Base-by-base conservation (phyloP, 2,888 invertebrate genomes). In the Candidula unifasciata region DNA sequence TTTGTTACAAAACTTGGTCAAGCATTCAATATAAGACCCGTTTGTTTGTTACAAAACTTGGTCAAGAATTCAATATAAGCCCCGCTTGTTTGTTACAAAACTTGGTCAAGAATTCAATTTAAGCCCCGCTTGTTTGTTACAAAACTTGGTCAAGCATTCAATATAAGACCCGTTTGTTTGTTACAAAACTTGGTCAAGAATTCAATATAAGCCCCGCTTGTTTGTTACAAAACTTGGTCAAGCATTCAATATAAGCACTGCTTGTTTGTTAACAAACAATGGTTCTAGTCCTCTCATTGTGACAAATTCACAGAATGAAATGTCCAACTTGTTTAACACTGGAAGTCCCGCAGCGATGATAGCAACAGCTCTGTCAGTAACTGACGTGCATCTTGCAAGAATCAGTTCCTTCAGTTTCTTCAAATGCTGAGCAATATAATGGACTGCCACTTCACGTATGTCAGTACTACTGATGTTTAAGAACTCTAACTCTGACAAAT, bases 381-480 rank as follows among this genome's bases (percentile, higher is more conserved):
- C 54, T 3, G 68, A n/a, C 10, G 73, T 68, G 80, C 90, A 89
- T 13, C 83, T 37, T 0, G 87, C 82, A 5, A 91, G 69, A 77
- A 86, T 86, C 8, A 92, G 87, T 10, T 83, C 83, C n/a, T 79
- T 64, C 18, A 92, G 82, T 3, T 87, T 78, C 21, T 80, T 86
- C 77, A 90, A 57, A 74, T 89, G 77, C 13, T 89, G 85, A 78
- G 86, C 81, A 35, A 91, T 87, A 80, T 90, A 90, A 85, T 91
- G 91, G n/a, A 90, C 37, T 3, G 88, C 87, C 33, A 91, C 84
- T 54, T 91, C 89, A n/a, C 88, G 85, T 24, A 88, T 80, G 18
- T 44, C 74, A 18, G 89, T 88, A 8, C 83, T 76, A 6, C 80
- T 84, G 3, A 91, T 77, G 68, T 89, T 88, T 37, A 91, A 84